Conservation (phyloP, 2,888 invertebrate genomes). For the Tromatobia lineatoria region DNA sequence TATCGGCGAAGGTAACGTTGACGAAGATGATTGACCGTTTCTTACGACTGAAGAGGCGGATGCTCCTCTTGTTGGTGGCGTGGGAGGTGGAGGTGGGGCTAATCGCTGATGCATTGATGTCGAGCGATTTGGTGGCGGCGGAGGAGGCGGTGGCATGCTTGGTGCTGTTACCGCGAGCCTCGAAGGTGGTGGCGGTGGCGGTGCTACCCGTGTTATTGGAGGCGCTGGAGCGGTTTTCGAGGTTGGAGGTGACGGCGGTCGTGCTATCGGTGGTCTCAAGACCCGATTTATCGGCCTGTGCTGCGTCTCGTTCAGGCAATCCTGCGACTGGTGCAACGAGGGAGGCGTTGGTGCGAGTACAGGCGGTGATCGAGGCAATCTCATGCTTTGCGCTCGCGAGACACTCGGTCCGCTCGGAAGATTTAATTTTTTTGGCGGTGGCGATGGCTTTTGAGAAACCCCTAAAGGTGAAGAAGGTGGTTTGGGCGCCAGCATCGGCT, state of each 20-base stretch:
- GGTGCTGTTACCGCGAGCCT: conserved; percentile 80
- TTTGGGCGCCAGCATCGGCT: conserved; percentile 94
- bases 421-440: conserved; percentile 89
- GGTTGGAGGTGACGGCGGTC: conserved; percentile 88
- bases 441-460: conserved; percentile 87
- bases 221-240: conserved; percentile 71
- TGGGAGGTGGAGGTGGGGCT: conserved; percentile 76
- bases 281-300: conserved; percentile 86
- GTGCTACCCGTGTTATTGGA: conserved; percentile 52
- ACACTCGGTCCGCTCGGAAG: conserved; percentile 86
- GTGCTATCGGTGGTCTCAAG: conserved; percentile 87
- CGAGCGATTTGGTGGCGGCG: conserved; percentile 81
- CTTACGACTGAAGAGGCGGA: conserved; percentile 86
- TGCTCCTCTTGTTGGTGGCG: conserved; percentile 74
- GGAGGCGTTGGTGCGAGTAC: conserved; percentile 86
- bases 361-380: conserved; percentile 91
- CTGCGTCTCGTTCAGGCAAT: conserved; percentile 84
- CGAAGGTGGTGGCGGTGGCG: conserved; percentile 78
- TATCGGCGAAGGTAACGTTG: conserved; percentile 45
- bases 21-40: conserved; percentile 80
- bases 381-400: conserved; percentile 93
- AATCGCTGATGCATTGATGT: conserved; percentile 74
- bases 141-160: conserved; percentile 83
- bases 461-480: conserved; percentile 88
- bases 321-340: conserved; percentile 87